Evolutionary conservation across 2,797 vertebrate genomes (phyloP), one percentile per base, ranked within the genome.

Genomic region (Phrynocephalus guinanensis): DNA sequence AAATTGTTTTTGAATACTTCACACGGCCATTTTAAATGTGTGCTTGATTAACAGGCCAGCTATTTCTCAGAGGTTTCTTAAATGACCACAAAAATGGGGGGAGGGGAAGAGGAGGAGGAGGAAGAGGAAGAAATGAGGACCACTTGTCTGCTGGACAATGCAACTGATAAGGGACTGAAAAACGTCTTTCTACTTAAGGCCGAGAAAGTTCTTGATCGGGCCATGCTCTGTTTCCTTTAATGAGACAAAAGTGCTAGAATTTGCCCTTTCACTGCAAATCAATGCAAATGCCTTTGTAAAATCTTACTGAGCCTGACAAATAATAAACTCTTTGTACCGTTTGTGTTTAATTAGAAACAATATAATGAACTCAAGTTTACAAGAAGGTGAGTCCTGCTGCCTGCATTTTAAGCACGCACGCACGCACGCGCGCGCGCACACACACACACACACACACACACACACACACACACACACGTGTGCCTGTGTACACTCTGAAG

Each of bases 21-120:
- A 75, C 38, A 87, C 63, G 2, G 28, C 67, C 2, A 28, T 88
- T 91, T 90, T 88, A 73, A 95, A 92, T 86, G 78, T 87, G 86
- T 72, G 7, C n/a, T 91, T 88, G 48, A 84, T 90, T 90, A 86
- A 86, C 76, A 60, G 70, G 48, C 9, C 71, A 9, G 85, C 70
- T 24, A 9, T 50, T 50, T 92, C 93, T 91, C 1, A 63, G 85
- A 10, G 71, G 0, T 76, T 85, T 81, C 10, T 66, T 67, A 85
- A 92, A 90, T 82, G 66, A 1, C 38, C 73, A 1, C 28, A 2
- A 87, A 48, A 82, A 85, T 84, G 24, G 7, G 1, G 30, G 77
- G 26, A 20, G 26, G 24, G 16, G 26, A 68, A 22, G 67, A 68
- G 10, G 22, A 28, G 26, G 26, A 28, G 7, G 70, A 7, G 26